Conservation (phyloP, 1,140 invertebrate species). For the Euura saliciscinereae region DNA sequence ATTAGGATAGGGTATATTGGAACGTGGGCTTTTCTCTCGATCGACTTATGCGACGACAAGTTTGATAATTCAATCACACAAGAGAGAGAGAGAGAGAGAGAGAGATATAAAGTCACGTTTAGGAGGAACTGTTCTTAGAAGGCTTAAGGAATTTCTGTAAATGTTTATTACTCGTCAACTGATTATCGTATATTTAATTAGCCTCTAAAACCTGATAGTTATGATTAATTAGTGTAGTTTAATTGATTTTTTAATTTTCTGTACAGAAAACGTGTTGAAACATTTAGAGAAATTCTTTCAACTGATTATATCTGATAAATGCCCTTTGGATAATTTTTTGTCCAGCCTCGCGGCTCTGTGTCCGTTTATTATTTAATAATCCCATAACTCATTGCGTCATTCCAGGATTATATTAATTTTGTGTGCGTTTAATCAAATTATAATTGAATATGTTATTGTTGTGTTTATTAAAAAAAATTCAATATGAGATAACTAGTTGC, state of each 20-base stretch:
- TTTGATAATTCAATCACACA: too few relatives aligned
- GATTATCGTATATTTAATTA: too few relatives aligned
- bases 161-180: too few relatives aligned
- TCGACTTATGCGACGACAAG: too few relatives aligned
- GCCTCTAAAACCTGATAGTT: too few relatives aligned
- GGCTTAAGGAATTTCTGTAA: too few relatives aligned
- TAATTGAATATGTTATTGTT: background rate
- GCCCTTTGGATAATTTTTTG: background rate
- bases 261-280: background rate
- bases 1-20: background rate
- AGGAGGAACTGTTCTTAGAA: too few relatives aligned
- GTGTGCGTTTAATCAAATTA: constrained; percentile 10
- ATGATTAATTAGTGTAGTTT: too few relatives aligned
- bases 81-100: too few relatives aligned
- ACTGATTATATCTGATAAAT: background rate
- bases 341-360: too few relatives aligned
- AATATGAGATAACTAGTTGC: background rate
- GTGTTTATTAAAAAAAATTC: background rate
- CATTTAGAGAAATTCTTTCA: background rate
- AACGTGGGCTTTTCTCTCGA: background rate
- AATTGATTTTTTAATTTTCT: background rate
- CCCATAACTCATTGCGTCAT: background rate
- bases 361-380: too few relatives aligned
- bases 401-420: constrained; percentile 8
- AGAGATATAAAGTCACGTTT: too few relatives aligned